phyloP scores from a whole-genome alignment of 2,113 vertebrate species.

The Strix aluco region DNA sequence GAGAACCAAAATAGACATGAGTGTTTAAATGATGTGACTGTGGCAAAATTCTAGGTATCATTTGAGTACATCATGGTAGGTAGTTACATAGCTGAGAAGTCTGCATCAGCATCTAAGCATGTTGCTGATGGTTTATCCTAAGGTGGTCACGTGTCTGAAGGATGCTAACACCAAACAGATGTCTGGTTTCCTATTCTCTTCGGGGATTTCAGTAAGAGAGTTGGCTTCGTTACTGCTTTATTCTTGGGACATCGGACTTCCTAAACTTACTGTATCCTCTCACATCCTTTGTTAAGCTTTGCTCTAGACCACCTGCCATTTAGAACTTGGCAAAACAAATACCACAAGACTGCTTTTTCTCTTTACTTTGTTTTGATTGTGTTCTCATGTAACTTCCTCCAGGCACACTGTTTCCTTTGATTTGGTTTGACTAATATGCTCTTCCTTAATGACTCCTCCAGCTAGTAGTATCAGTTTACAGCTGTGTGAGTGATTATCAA shows the following conservation, averaged over 20 bases:
- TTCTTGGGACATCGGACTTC: neutral
- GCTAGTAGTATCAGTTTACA: constrained; percentile 31
- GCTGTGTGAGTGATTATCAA: constrained; percentile 4
- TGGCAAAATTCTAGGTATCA: neutral
- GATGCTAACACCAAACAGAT: neutral
- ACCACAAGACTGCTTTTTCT: constrained; percentile 16
- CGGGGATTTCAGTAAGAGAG: neutral
- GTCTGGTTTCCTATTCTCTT: neutral
- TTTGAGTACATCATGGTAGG: neutral
- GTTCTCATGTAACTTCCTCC: constrained; percentile 62
- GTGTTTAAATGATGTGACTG: neutral
- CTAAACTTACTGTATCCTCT: neutral
- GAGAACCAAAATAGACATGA: neutral
- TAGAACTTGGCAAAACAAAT: constrained; percentile 41
- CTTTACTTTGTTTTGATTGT: constrained; percentile 55
- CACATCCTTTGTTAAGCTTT: constrained; percentile 27
- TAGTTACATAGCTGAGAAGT: neutral
- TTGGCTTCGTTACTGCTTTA: neutral
- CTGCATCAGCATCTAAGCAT: neutral
- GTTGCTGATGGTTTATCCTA: neutral
- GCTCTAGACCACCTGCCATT: constrained; percentile 22
- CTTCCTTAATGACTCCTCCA: constrained; percentile 7
- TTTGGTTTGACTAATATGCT: neutral
- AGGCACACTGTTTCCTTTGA: constrained; percentile 36
- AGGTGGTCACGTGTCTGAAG: neutral